Conservation (phyloP, 2,888 invertebrate genomes). For the Agriotes lineatus region DNA sequence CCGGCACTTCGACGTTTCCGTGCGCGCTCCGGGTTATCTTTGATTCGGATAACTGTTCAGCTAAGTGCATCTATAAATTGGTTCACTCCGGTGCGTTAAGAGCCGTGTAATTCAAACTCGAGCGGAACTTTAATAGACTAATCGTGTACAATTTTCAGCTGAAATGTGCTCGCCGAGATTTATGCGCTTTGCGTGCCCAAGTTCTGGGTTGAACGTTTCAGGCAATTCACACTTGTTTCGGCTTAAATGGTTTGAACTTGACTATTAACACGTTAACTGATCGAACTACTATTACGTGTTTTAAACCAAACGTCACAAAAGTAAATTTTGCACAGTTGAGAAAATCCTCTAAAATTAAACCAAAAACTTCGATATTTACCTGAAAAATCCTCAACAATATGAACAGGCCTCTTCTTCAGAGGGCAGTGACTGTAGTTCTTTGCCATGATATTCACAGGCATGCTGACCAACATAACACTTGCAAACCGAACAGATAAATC, state of each 20-base stretch:
- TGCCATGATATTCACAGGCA: conserved; percentile 63
- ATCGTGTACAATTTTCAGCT: conserved; percentile 12
- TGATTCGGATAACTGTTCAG: conserved; percentile 36
- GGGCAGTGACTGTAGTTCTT: conserved; percentile 92
- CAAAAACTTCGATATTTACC: conserved; percentile 56
- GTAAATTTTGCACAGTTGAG: too few relatives aligned
- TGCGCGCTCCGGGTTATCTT: conserved; percentile 30
- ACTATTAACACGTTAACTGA: neutral
- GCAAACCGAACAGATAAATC: conserved; percentile 38
- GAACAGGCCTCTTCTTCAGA: conserved; percentile 90
- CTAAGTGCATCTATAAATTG: conserved; percentile 35
- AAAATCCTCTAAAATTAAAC: too few relatives aligned
- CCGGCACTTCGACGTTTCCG: conserved; percentile 39
- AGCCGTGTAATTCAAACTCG: conserved; percentile 19
- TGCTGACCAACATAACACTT: conserved; percentile 56
- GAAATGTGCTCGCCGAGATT: too few relatives aligned
- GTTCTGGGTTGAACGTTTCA: too few relatives aligned
- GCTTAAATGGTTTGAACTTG: conserved; percentile 25
- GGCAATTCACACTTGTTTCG: too few relatives aligned
- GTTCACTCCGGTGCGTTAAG: conserved; percentile 19
- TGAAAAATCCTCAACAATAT: conserved; percentile 73
- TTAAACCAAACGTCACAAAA: too few relatives aligned
- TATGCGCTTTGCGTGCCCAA: too few relatives aligned
- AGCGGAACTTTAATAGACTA: conserved; percentile 25
- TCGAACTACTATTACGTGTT: conserved; percentile 47